These are phyloP conservation scores for Cyclophora albipunctata DNA, from an alignment of 2,888 invertebrate species.

Conservation along the genomic window DNA sequence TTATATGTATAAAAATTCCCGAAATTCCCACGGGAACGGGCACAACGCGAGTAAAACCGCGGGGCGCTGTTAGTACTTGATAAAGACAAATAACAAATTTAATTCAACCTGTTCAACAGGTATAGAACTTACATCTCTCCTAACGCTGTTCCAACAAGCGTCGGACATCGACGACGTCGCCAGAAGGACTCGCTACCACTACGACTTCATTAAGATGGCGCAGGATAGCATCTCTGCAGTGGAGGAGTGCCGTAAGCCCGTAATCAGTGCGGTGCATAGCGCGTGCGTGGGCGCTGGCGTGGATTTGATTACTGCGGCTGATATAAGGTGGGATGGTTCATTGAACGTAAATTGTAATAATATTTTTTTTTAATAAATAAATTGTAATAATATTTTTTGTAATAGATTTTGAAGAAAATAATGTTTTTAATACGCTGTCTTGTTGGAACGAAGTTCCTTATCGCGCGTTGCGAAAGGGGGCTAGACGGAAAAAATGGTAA, in stretches of 20 bases:
- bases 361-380: too few species aligned
- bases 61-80: too few species aligned
- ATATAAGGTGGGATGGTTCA: constrained; percentile 76
- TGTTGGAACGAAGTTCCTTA: too few species aligned
- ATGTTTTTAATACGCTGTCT: too few species aligned
- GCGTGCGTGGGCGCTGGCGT: constrained; percentile 95
- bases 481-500: too few species aligned
- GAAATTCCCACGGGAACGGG: too few species aligned
- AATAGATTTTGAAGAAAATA: too few species aligned
- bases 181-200: constrained; percentile 81
- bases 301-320: constrained; percentile 90
- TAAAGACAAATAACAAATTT: not conserved
- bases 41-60: too few species aligned
- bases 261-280: constrained; percentile 90
- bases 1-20: too few species aligned
- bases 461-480: too few species aligned
- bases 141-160: constrained; percentile 70
- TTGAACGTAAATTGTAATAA: too few species aligned
- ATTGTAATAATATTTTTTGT: too few species aligned
- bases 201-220: constrained; percentile 72
- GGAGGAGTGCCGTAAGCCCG: constrained; percentile 93
- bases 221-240: constrained; percentile 83
- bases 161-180: constrained; percentile 84
- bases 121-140: constrained; percentile 81
- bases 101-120: constrained; percentile 59